Percentiles rank a stretch among this genome's conserved stretches.
Conservation (phyloP, 1,140 invertebrate genomes). For the Saccostrea cuccullata region DNA sequence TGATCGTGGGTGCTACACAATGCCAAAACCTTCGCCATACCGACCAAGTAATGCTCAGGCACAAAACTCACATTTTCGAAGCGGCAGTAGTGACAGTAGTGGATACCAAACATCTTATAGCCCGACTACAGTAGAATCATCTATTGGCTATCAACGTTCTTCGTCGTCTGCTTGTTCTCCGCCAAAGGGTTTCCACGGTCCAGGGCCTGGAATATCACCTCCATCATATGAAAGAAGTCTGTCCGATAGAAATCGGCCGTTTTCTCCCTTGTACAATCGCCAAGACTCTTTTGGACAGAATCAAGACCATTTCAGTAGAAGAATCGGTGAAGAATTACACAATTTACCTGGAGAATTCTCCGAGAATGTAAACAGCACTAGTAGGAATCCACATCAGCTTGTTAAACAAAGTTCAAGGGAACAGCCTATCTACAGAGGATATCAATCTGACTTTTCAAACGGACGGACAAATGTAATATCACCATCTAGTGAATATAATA, state of each 20-base stretch:
- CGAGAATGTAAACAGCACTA: background rate
- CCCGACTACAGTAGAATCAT: slow-evolving; percentile 44
- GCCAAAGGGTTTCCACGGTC: slow-evolving; percentile 35
- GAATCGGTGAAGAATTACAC: background rate
- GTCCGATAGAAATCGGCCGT: slow-evolving; percentile 39
- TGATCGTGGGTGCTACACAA: slow-evolving; percentile 51
- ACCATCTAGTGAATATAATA: slow-evolving; percentile 46
- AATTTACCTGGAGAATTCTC: background rate
- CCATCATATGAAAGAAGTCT: slow-evolving; percentile 52
- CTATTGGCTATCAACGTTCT: slow-evolving; percentile 33
- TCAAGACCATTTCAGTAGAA: background rate
- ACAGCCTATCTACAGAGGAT: background rate
- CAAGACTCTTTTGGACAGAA: slow-evolving; percentile 51
- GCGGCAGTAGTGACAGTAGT: slow-evolving; percentile 51
- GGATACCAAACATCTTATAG: slow-evolving; percentile 53
- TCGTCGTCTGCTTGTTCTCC: slow-evolving; percentile 38
- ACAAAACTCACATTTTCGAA: slow-evolving; percentile 53
- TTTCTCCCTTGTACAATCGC: slow-evolving; percentile 56
- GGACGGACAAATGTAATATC: slow-evolving; percentile 40
- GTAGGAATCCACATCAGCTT: background rate
- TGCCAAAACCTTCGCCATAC: slow-evolving; percentile 58
- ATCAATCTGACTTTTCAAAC: slow-evolving; percentile 24
- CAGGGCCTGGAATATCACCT: slow-evolving; percentile 55
- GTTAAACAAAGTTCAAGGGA: slow-evolving; percentile 43
- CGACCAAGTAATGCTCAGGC: slow-evolving; percentile 52